Base-by-base conservation (phyloP, 2,113 vertebrate species). In the Condylura cristata region DNA sequence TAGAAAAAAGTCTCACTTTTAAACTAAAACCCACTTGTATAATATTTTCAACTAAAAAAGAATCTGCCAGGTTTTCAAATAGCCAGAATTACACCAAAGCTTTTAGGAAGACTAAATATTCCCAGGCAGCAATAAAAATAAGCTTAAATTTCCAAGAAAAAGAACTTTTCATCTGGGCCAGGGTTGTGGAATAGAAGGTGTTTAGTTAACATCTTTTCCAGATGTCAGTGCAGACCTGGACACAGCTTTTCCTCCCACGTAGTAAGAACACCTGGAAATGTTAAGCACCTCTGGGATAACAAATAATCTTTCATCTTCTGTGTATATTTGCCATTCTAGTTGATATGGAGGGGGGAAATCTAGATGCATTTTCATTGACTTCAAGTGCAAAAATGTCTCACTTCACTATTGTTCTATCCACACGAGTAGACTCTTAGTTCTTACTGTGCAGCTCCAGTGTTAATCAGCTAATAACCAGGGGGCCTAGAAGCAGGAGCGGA, bases 61-160 rank as follows among this genome's bases (percentile, higher is more conserved):
- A 12, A 5, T 16, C 51, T 89, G 74, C 84, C 22, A 84, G 79
- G 37, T 82, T 96, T 91, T 94, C 63, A 87, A 93, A 89, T 37
- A 91, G 81, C 76, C 53, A 87, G 96, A 83, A 78, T 56, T 61
- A 68, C 86, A 94, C 86, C 28, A 22, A 89, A 72, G 70, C 26
- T 87, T 84, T 95, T 86, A 89, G 76, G 71, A 95, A 94, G 75
- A 12, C 84, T 87, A 89, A 94, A 86, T 96, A 95, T 86, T 95
- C 93, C 75, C 51, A 58, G 72, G 91, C 70, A 95, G 96, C 95
- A 97, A 84, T 97, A 97, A 97, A 97, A 97, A 93, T 92, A 93
- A 92, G 86, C 66, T 96, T 91, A 71, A 26, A 91, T 60, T 96
- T 97, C 96, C 95, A 97, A 97, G 93, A 96, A 96, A 97, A 97